Conservation (phyloP, 2,797 vertebrate species). For the Todus mexicanus region DNA sequence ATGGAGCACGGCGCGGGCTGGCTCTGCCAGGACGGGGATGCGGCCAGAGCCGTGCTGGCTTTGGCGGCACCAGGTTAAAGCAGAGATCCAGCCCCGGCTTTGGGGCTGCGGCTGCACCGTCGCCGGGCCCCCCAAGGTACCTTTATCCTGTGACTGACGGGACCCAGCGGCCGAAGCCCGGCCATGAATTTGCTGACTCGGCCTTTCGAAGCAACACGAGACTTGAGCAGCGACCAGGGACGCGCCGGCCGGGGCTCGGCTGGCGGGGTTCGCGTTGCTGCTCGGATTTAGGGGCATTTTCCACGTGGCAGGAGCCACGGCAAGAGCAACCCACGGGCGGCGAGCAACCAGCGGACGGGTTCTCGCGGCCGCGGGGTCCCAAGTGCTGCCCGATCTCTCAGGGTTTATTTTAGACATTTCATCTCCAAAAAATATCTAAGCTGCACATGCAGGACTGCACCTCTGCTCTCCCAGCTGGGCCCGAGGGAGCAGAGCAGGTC, state of each 20-base stretch:
- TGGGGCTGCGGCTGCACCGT: background rate
- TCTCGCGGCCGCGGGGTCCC: background rate
- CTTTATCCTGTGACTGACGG: too few species aligned
- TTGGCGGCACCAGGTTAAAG: accelerated
- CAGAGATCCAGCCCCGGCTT: background rate
- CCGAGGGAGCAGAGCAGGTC: background rate
- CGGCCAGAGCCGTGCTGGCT: accelerated
- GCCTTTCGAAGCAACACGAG: accelerated
- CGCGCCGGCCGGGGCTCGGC: background rate
- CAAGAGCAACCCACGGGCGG: background rate
- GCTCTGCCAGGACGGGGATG: too few species aligned
- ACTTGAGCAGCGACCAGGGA: background rate
- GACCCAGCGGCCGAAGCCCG: accelerated
- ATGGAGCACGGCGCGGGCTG: background rate
- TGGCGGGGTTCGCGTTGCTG: background rate
- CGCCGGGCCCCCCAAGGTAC: too few species aligned
- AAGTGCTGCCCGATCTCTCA: background rate
- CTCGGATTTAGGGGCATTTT: background rate
- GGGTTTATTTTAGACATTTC: background rate
- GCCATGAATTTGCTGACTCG: background rate
- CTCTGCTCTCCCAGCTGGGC: background rate
- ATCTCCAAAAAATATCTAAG: background rate
- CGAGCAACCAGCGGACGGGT: background rate
- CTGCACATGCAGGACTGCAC: background rate
- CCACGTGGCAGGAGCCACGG: background rate